These are phyloP conservation scores for Lithobates pipiens DNA, from an alignment of 2,797 vertebrate species.

Conservation along the genomic window DNA sequence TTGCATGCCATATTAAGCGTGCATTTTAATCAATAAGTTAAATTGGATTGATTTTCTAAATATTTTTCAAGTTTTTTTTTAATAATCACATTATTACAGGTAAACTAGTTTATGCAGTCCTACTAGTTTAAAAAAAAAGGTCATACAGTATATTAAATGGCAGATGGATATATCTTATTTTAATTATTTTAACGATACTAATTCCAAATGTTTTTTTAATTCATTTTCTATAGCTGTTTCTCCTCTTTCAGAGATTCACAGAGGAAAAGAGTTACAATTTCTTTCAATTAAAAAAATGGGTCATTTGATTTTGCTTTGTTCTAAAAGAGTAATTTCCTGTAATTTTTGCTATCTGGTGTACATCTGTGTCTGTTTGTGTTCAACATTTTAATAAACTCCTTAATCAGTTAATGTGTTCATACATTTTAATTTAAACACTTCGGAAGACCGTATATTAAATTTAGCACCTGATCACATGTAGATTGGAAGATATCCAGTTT, in stretches of 20 bases:
- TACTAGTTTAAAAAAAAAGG: too few species aligned
- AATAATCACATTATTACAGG: background rate
- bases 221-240: background rate
- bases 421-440: slow-evolving; percentile 73
- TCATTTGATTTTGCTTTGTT: slow-evolving; percentile 21
- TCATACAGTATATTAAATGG: background rate
- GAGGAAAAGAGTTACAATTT: background rate
- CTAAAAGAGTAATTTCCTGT: background rate
- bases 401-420: slow-evolving; percentile 62
- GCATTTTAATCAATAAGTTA: background rate
- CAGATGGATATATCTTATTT: background rate
- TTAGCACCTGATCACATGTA: slow-evolving; percentile 71
- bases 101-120: background rate
- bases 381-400: slow-evolving; percentile 39
- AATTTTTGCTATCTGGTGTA: slow-evolving; percentile 11
- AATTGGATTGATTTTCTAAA: background rate
- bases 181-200: slow-evolving; percentile 17
- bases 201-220: slow-evolving; percentile 10
- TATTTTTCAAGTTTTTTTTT: background rate
- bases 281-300: background rate
- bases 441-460: slow-evolving; percentile 70
- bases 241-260: background rate
- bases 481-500: slow-evolving; percentile 73
- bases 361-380: slow-evolving; percentile 26
- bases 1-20: too few species aligned